Percentiles rank a stretch among this genome's conserved stretches.
phyloP scores from a whole-genome alignment of 2,113 vertebrate genomes.

The Salminus brasiliensis region DNA sequence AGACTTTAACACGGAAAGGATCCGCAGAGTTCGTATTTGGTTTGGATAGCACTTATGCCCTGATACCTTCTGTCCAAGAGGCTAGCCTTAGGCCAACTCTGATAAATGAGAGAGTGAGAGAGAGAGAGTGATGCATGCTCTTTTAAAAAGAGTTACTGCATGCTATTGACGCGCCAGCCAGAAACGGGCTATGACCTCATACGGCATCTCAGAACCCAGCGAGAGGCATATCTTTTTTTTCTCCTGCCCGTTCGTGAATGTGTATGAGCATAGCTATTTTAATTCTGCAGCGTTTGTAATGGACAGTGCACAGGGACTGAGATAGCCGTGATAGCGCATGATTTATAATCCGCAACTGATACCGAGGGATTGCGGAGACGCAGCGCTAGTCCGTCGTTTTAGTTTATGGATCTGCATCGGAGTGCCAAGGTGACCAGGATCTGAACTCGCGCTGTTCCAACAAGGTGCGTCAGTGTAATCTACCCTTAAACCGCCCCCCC shows the following conservation, averaged over 20 bases:
- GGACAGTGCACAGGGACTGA: background rate
- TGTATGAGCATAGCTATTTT: constrained; percentile 10
- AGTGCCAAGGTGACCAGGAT: constrained; percentile 9
- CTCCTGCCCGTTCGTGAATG: constrained; percentile 1
- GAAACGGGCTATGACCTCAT: constrained; percentile 46
- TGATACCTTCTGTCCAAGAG: constrained; percentile 39
- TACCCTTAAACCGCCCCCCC: constrained; percentile 32
- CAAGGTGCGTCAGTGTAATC: constrained; percentile 16
- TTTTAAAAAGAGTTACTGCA: constrained; percentile 47
- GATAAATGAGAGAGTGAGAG: too few species aligned
- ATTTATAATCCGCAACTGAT: background rate
- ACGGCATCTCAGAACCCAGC: constrained; percentile 21
- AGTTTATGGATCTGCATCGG: background rate
- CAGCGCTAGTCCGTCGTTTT: background rate
- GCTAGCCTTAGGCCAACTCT: constrained; percentile 24
- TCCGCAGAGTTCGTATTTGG: constrained; percentile 34
- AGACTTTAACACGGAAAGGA: constrained; percentile 27
- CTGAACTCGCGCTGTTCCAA: constrained; percentile 6
- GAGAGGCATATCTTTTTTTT: background rate
- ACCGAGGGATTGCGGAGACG: background rate
- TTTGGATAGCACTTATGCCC: constrained; percentile 35
- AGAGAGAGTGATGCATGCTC: constrained; percentile 41
- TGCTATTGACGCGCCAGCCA: constrained; percentile 18
- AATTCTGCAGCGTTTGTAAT: constrained; percentile 3
- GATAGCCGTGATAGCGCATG: background rate